Conservation (phyloP, 1,140 invertebrate species). For the Paraescarpia echinospica region DNA sequence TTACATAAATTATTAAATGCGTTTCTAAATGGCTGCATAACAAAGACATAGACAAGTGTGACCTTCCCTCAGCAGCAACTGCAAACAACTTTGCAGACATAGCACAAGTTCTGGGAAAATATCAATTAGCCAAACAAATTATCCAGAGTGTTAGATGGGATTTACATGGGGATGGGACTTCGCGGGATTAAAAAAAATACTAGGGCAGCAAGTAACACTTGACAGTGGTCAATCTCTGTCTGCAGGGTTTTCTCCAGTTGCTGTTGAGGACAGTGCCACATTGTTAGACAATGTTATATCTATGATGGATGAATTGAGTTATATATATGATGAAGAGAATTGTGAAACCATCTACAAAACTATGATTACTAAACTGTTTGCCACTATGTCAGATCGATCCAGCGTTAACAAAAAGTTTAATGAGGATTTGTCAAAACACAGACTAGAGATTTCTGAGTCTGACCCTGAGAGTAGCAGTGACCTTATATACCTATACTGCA, state of each 20-base stretch:
- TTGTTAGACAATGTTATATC: slow-evolving; percentile 25
- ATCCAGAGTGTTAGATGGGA: slow-evolving; percentile 12
- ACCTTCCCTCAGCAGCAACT: too few relatives aligned
- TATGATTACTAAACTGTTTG: slow-evolving; percentile 17
- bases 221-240: slow-evolving; percentile 18
- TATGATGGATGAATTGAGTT: slow-evolving; percentile 20
- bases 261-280: slow-evolving; percentile 22
- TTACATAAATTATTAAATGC: too few relatives aligned
- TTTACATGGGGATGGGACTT: slow-evolving; percentile 16
- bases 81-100: too few relatives aligned
- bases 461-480: slow-evolving; percentile 14
- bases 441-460: slow-evolving; percentile 12
- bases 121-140: too few relatives aligned
- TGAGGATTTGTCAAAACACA: slow-evolving; percentile 15
- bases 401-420: slow-evolving; percentile 23
- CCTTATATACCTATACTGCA: slow-evolving; percentile 18
- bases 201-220: slow-evolving; percentile 23
- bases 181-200: slow-evolving; percentile 15
- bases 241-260: slow-evolving; percentile 21
- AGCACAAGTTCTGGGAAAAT: too few relatives aligned
- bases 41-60: too few relatives aligned
- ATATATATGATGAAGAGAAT: slow-evolving; percentile 19
- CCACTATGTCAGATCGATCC: slow-evolving; percentile 18
- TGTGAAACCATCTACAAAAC: slow-evolving; percentile 6
- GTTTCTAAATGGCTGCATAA: too few relatives aligned